These are phyloP conservation scores for Drosophila anomalata DNA, from an alignment of 2,888 invertebrate species.

Conservation along the genomic window DNA sequence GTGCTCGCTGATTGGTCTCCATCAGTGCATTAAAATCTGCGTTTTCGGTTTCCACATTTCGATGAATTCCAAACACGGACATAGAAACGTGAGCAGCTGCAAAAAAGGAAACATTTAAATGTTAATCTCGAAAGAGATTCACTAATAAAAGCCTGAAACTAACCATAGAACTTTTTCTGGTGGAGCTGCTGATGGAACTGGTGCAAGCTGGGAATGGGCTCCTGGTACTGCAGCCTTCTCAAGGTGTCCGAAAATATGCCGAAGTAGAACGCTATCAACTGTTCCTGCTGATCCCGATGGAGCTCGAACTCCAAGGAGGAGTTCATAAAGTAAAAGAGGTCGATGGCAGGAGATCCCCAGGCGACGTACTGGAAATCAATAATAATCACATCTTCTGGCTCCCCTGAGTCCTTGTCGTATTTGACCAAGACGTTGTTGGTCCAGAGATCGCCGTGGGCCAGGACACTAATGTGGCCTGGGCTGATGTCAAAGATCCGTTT, in stretches of 20 bases:
- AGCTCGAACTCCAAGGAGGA: slow-evolving; percentile 80
- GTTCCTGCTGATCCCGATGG: slow-evolving; percentile 77
- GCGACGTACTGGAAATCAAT: slow-evolving; percentile 83
- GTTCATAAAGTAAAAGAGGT: slow-evolving; percentile 82
- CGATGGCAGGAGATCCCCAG: slow-evolving; percentile 83
- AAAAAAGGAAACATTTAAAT: neutral
- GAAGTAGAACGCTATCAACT: slow-evolving; percentile 80
- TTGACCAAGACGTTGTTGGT: slow-evolving; percentile 82
- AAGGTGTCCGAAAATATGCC: slow-evolving; percentile 70
- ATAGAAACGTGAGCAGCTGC: slow-evolving; percentile 80
- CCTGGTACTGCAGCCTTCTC: slow-evolving; percentile 67
- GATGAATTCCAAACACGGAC: slow-evolving; percentile 76
- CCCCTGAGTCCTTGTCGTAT: slow-evolving; percentile 67
- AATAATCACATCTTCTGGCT: slow-evolving; percentile 77
- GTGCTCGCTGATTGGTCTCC: slow-evolving; percentile 72
- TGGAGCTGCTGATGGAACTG: slow-evolving; percentile 75
- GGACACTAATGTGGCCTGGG: slow-evolving; percentile 73
- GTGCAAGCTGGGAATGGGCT: slow-evolving; percentile 79
- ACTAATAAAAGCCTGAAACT: neutral
- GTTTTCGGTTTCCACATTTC: slow-evolving; percentile 80
- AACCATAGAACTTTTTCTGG: slow-evolving; percentile 80
- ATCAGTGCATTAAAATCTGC: slow-evolving; percentile 82
- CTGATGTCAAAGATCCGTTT: slow-evolving; percentile 77
- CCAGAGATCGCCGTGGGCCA: slow-evolving; percentile 83
- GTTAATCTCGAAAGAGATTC: neutral